These are phyloP conservation scores for Leuctra nigra DNA, from an alignment of 2,888 invertebrate species.

Conservation along the genomic window DNA sequence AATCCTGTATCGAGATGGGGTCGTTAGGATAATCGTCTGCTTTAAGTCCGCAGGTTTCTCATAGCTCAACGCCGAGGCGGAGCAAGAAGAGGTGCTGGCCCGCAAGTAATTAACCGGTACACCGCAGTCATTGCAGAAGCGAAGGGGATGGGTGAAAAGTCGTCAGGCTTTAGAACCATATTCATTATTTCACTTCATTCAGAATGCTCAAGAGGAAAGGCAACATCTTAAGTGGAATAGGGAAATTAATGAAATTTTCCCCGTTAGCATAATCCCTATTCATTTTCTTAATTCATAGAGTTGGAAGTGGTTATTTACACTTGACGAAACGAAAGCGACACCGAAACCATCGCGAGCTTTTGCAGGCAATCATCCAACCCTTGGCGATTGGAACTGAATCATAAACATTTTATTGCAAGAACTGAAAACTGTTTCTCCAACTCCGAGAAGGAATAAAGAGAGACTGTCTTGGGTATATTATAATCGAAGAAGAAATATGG, in stretches of 20 bases:
- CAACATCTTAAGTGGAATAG: slow-evolving; percentile 12
- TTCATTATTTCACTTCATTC: slow-evolving; percentile 19
- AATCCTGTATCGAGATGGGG: neutral
- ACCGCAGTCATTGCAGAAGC: too few species aligned
- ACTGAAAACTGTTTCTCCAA: neutral
- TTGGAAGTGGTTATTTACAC: slow-evolving; percentile 4
- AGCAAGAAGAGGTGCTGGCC: too few species aligned
- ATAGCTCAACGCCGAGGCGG: too few species aligned
- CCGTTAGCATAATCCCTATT: slow-evolving; percentile 11
- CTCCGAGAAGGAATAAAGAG: too few species aligned
- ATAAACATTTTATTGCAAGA: too few species aligned
- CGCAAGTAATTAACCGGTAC: slow-evolving; percentile 11
- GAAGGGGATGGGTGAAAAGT: neutral
- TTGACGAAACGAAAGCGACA: too few species aligned
- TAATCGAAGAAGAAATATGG: neutral
- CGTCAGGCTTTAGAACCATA: slow-evolving; percentile 2
- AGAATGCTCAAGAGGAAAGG: slow-evolving; percentile 14
- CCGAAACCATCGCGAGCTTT: too few species aligned
- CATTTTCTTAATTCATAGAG: slow-evolving; percentile 14
- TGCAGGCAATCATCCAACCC: too few species aligned
- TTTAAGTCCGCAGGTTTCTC: too few species aligned
- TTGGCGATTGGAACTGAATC: too few species aligned
- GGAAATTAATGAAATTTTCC: slow-evolving; percentile 17
- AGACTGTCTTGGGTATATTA: too few species aligned
- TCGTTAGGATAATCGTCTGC: slow-evolving; percentile 17